These are phyloP conservation scores for Zhuqinia jingwanae DNA, from an alignment of 2,888 invertebrate genomes.

Conservation along the genomic window DNA sequence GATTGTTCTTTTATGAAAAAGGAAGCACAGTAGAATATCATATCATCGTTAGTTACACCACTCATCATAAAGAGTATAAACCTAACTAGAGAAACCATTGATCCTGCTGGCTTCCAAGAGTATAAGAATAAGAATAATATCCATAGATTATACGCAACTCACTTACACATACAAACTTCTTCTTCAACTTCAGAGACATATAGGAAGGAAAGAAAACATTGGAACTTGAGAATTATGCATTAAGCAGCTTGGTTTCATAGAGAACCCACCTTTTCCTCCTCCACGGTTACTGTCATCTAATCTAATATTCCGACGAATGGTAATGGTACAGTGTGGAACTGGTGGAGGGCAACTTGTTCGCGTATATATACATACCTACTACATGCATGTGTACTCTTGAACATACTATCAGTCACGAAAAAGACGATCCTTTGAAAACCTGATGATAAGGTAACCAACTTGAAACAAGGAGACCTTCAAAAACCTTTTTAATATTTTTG, in stretches of 20 bases:
- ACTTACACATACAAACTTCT: background rate
- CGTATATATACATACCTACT: background rate
- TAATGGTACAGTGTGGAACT: background rate
- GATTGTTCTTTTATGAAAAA: slow-evolving; percentile 44
- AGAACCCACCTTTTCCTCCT: slow-evolving; percentile 41
- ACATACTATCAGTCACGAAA: background rate
- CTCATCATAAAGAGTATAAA: slow-evolving; percentile 57
- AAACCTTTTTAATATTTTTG: slow-evolving; percentile 14
- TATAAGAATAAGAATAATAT: slow-evolving; percentile 22
- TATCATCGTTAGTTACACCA: slow-evolving; percentile 44
- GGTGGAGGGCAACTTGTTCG: background rate
- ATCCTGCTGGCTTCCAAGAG: slow-evolving; percentile 50
- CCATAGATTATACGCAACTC: slow-evolving; percentile 12
- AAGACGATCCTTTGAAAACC: background rate
- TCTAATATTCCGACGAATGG: slow-evolving; percentile 59
- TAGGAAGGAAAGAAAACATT: slow-evolving; percentile 2
- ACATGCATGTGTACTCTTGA: background rate
- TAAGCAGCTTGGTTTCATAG: background rate
- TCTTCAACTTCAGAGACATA: background rate
- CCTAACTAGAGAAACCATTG: slow-evolving; percentile 36
- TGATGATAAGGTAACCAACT: background rate
- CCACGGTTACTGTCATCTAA: slow-evolving; percentile 48
- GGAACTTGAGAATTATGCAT: background rate
- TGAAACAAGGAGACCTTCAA: slow-evolving; percentile 35
- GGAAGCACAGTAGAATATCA: slow-evolving; percentile 33